Percentiles rank a stretch among this genome's conserved stretches.
Conservation (phyloP, 2,113 vertebrate genomes). For the Poeciliopsis turrubarensis region DNA sequence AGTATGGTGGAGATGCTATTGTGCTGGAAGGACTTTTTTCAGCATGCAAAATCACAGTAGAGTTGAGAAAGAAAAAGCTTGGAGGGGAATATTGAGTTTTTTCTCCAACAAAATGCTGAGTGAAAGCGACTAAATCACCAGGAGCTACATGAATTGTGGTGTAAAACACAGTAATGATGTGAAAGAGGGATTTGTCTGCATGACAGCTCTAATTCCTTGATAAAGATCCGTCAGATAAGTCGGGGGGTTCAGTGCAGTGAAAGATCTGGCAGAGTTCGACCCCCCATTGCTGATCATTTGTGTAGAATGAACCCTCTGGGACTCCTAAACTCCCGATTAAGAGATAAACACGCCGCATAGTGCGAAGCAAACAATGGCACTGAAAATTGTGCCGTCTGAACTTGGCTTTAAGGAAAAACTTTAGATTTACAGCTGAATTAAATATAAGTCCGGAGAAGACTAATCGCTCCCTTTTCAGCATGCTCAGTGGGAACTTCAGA, state of each 20-base stretch:
- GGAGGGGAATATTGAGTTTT: background rate
- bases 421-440: too few species aligned
- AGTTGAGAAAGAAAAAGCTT: background rate
- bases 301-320: background rate
- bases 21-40: background rate
- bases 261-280: background rate
- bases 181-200: background rate
- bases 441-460: background rate
- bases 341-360: background rate
- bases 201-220: background rate
- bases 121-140: background rate
- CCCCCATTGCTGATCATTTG: background rate
- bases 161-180: background rate
- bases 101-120: background rate
- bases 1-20: background rate
- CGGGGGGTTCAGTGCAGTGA: background rate
- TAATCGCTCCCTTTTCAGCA: background rate
- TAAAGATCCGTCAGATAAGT: background rate
- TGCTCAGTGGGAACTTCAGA: background rate
- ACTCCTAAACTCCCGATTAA: background rate
- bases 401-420: background rate
- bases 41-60: background rate
- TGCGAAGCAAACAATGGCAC: background rate
- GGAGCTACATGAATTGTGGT: background rate
- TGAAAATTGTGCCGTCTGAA: background rate